Conservation (phyloP, 2,888 invertebrate species). For the Archaeoteleia sp. region DNA sequence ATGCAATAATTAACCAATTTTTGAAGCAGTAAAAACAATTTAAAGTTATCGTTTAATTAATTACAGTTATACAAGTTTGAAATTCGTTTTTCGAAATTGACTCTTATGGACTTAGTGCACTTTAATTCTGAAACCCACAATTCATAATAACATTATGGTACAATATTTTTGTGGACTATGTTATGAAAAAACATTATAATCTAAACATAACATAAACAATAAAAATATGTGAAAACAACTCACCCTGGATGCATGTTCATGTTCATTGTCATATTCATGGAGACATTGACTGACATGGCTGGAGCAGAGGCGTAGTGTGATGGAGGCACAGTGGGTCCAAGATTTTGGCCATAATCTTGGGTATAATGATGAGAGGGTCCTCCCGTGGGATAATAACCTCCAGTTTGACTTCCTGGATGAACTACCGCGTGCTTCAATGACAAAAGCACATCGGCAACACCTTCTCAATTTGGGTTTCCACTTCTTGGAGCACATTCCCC, state of each 20-base stretch:
- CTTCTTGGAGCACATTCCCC: constrained; percentile 75
- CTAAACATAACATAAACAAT: too few species aligned
- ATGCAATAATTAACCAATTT: too few species aligned
- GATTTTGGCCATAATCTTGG: constrained; percentile 69
- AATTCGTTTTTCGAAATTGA: too few species aligned
- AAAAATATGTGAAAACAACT: too few species aligned
- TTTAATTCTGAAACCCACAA: too few species aligned
- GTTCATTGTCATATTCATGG: constrained; percentile 99
- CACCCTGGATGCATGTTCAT: constrained; percentile 74
- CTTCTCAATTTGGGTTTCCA: constrained; percentile 79
- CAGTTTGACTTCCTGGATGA: constrained; percentile 80
- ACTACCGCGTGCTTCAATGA: constrained; percentile 92
- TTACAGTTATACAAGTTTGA: too few species aligned
- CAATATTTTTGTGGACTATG: too few species aligned
- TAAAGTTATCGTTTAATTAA: too few species aligned
- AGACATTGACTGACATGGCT: constrained; percentile 97
- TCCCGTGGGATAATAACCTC: constrained; percentile 70
- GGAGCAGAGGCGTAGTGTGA: constrained; percentile 79
- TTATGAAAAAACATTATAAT: too few species aligned
- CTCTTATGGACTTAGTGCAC: too few species aligned
- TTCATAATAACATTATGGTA: too few species aligned
- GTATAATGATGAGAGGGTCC: constrained; percentile 66
- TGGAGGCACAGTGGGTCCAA: constrained; percentile 73
- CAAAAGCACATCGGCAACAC: constrained; percentile 91
- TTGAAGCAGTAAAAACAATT: too few species aligned